Percentiles rank a stretch among this genome's conserved stretches.
phyloP scores from a whole-genome alignment of 1,140 invertebrate species.

The Acromyrmex charruanus region DNA sequence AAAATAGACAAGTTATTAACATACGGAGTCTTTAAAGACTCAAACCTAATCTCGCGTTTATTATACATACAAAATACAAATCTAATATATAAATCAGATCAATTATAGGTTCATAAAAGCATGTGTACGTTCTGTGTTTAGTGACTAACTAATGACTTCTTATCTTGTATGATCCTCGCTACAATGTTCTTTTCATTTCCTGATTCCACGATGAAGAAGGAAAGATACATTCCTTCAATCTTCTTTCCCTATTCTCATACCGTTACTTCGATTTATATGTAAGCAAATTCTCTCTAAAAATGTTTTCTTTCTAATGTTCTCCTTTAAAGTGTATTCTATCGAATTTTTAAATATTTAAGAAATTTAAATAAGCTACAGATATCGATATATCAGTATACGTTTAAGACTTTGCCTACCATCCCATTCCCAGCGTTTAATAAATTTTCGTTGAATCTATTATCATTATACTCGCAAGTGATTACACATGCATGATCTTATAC shows the following conservation, averaged over 20 bases:
- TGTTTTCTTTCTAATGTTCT: neutral
- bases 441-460: neutral
- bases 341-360: neutral
- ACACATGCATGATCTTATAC: neutral
- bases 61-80: slow-evolving; percentile 20
- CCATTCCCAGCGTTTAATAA: neutral
- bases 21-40: neutral
- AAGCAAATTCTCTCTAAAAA: neutral
- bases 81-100: slow-evolving; percentile 6
- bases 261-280: too few relatives aligned
- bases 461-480: neutral
- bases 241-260: neutral
- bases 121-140: neutral
- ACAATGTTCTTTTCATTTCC: neutral
- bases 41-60: neutral
- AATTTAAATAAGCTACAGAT: neutral
- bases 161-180: neutral
- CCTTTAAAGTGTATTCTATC: neutral
- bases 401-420: neutral
- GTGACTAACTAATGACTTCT: neutral
- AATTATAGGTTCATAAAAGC: slow-evolving; percentile 16
- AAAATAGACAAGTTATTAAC: slow-evolving; percentile 30
- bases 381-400: neutral
- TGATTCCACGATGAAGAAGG: neutral
- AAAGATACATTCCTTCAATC: neutral